Evolutionary conservation across 2,797 vertebrate genomes (phyloP), one percentile per base, ranked within the genome.

Genomic region (Novumbra hubbsi): DNA sequence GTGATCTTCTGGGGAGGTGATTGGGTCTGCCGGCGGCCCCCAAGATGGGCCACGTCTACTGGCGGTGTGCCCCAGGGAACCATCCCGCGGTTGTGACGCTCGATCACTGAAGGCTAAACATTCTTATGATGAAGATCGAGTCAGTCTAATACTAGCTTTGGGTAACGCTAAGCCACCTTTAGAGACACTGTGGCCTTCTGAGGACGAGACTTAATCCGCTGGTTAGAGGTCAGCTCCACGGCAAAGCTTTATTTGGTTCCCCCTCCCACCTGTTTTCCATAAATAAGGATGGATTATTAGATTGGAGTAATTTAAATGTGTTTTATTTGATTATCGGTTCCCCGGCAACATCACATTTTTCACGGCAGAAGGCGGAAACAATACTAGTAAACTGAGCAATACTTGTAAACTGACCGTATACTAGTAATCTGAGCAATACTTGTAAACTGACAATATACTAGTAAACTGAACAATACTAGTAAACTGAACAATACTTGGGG

Each of bases 91-190:
- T 72, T 19, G 76, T 80, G 80, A 80, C 55, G 74, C 80, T 78
- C 73, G 80, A 81, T 45, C 41, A 45, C 63, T 21, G 28, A 79
- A 62, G 82, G 80, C 86, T 79, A 63, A 70, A 81, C 75, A 24
- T 88, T 90, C 14, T 88, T 88, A 88, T 88, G 81, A 83, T 79
- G 87, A 81, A 86, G 91, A 92, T 90, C 84, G 86, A 89, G 91
- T 90, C 62, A 21, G 80, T 80, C 78, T 84, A 89, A 91, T 80
- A 86, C 85, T 87, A 83, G 91, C 85, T 91, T 91, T 89, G 91
- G 87, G 90, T 92, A 86, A 90, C 0, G 70, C 84, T 85, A 87
- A 86, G 86, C 89, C 81, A 80, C 73, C 71, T 74, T 71, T 19
- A 80, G 84, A 84, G 86, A 88, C 84, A 84, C 75, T 78, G 72